Evolutionary conservation across 1,140 invertebrate genomes (phyloP), one percentile per base, ranked within the genome.

Genomic region (Coelopa frigida): DNA sequence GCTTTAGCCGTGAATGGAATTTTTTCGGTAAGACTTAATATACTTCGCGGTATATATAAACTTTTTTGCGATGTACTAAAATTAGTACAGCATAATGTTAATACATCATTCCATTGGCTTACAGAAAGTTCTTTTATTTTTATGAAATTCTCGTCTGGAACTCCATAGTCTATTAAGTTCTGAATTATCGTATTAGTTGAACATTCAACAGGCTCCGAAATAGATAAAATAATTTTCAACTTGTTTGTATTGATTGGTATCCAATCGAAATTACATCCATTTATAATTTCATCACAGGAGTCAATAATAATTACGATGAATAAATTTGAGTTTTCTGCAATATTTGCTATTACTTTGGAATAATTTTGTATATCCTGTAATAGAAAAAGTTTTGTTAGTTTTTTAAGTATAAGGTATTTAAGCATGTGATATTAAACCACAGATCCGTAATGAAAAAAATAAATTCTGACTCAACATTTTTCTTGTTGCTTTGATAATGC

Each of bases 161-260:
- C 61, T 53, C 60, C 61, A 39, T 56, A 43, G 40, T 67, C 57
- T 48, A 54, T 50, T 51, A 67, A 54, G 49, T 39, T 57, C 48
- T 35, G 42, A 49, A 59, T 53, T 48, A 51, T 57, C 43, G 42
- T 46, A 48, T 33, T 58, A 46, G 27, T 37, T 35, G 47, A 35
- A 31, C 21, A 29, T 20, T 32, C 42, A 5, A 53, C 53, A 5
- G 26, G 44, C 37, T 61, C 59, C 32, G 78, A 76, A 40, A 83
- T 76, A 2, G 84, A 85, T 36, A 88, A 57, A 21, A 88, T 78
- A 47, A 89, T 69, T 67, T 84, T 85, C 21, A 84, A 77, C 57
- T 82, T 80, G 37, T 76, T 72, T 3, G 88, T 69, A 32, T 76
- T 72, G 14, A 72, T 65, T 4, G 84, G 84, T 44, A 89, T 61